Conservation (phyloP, 2,888 invertebrate species). For the Opisthograptis luteolata region DNA sequence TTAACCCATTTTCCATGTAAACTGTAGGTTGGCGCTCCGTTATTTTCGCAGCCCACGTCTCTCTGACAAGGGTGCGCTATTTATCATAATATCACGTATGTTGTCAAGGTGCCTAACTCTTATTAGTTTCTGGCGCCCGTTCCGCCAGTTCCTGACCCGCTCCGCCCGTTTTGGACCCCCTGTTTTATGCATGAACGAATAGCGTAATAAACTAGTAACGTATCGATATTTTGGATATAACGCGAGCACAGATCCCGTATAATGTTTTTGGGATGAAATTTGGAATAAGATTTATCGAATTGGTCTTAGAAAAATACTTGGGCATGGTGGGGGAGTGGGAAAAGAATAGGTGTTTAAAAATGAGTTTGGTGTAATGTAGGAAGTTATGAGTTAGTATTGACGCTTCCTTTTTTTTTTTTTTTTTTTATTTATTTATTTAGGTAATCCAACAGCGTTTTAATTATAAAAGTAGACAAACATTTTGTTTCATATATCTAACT, state of each 20-base stretch:
- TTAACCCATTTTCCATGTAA: slow-evolving; percentile 28
- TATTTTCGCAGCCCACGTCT: slow-evolving; percentile 30
- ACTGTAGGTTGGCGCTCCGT: slow-evolving; percentile 10
- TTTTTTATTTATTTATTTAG: no score
- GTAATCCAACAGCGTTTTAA: no score
- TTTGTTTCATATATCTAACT: no score
- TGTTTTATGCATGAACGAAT: slow-evolving; percentile 75
- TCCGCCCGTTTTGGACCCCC: slow-evolving; percentile 54
- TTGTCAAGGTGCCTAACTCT: slow-evolving; percentile 59
- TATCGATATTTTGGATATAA: slow-evolving; percentile 46
- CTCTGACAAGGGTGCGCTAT: slow-evolving; percentile 74
- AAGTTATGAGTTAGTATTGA: not conserved
- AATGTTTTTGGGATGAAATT: slow-evolving; percentile 34
- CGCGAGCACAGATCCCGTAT: slow-evolving; percentile 30
- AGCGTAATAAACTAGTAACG: slow-evolving; percentile 49
- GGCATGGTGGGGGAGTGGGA: not conserved
- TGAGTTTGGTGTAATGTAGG: not conserved
- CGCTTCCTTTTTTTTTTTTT: not conserved
- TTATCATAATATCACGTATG: slow-evolving; percentile 76
- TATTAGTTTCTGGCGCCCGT: slow-evolving; percentile 36
- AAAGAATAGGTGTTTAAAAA: not conserved
- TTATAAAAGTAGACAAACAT: no score
- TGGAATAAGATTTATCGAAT: slow-evolving; percentile 32
- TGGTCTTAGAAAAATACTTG: slow-evolving; percentile 13
- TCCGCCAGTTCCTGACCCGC: not conserved